A percentile compares a stretch with the other conserved stretches of the same genome.
Evolutionary conservation across 2,888 invertebrate species (phyloP).

Genomic region (Drosophila mayaguana): DNA sequence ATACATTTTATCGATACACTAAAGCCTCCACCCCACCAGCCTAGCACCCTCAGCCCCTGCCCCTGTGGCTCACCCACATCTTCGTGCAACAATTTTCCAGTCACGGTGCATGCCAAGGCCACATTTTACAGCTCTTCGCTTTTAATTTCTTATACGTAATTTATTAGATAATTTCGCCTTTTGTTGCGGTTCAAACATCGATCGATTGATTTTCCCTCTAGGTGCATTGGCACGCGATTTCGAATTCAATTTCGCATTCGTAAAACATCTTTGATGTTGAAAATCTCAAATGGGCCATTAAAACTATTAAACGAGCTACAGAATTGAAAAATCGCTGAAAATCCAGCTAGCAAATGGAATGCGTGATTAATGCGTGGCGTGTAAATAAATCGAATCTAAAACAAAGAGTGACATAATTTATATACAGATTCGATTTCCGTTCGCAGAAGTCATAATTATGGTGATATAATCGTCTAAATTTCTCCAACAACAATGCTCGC

Average conservation of each 20-base stretch:
- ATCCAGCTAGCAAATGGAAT: not conserved
- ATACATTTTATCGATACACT: conserved; percentile 43
- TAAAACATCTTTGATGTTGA: conserved; percentile 14
- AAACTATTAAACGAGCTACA: conserved; percentile 3
- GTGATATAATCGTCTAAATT: not conserved
- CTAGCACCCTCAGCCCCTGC: not conserved
- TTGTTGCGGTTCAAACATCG: conserved; percentile 13
- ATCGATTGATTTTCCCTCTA: conserved; percentile 32
- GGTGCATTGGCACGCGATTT: conserved; percentile 14
- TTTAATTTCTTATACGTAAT: conserved; percentile 50
- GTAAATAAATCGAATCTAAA: not conserved
- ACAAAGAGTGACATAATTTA: conserved; percentile 6
- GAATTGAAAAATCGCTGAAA: not conserved
- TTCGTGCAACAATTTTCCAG: conserved; percentile 24
- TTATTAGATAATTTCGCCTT: conserved; percentile 49
- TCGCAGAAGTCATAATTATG: not conserved
- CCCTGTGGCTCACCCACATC: not conserved
- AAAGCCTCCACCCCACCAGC: not conserved
- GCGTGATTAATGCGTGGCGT: not conserved
- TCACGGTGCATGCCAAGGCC: conserved; percentile 54
- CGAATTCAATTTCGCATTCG: conserved; percentile 6
- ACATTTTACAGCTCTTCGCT: conserved; percentile 43
- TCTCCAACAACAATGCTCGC: not conserved
- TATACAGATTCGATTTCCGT: not conserved
- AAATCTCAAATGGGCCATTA: conserved; percentile 21